phyloP scores from a whole-genome alignment of 2,888 invertebrate genomes.

The Drosophila paramelanica region DNA sequence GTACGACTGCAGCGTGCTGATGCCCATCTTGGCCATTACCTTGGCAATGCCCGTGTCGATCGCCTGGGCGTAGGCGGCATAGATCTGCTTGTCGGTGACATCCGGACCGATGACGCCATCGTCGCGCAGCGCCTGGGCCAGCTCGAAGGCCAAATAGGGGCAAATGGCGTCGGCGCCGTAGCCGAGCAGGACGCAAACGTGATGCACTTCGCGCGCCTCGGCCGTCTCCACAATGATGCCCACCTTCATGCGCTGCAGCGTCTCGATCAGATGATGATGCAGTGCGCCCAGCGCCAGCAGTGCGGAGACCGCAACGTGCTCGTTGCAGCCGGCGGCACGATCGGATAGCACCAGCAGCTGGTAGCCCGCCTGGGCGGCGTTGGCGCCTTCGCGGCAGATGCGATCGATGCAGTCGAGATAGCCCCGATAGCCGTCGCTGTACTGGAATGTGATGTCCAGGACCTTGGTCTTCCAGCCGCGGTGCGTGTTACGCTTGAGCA shows the following conservation, averaged over 20 bases:
- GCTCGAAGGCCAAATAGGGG: conserved; percentile 97
- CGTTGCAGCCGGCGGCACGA: conserved; percentile 87
- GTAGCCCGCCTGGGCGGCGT: conserved; percentile 91
- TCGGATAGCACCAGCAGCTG: conserved; percentile 96
- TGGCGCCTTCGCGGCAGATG: conserved; percentile 92
- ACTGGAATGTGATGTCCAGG: conserved; percentile 95
- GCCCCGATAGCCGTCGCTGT: conserved; percentile 90
- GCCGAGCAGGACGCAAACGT: conserved; percentile 96
- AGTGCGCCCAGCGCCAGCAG: conserved; percentile 95
- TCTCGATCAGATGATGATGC: conserved; percentile 97
- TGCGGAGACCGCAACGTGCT: conserved; percentile 91
- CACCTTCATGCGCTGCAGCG: conserved; percentile 97
- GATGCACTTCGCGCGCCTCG: conserved; percentile 98
- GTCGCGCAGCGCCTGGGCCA: conserved; percentile 93
- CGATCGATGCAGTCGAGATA: conserved; percentile 92
- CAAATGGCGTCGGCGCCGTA: conserved; percentile 99
- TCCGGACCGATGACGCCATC: conserved; percentile 93
- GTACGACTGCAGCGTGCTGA: conserved; percentile 98
- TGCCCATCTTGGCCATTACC: conserved; percentile 99
- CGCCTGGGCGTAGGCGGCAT: conserved; percentile 94
- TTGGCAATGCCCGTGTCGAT: conserved; percentile 96
- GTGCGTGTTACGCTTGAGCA: conserved; percentile 92
- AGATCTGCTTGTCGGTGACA: conserved; percentile 92
- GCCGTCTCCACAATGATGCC: conserved; percentile 98
- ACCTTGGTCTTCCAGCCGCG: conserved; percentile 95